A percentile compares a stretch with the other conserved stretches of the same genome.
Evolutionary conservation across 2,888 invertebrate species (phyloP).

Genomic region (Xestia rhomboidea): DNA sequence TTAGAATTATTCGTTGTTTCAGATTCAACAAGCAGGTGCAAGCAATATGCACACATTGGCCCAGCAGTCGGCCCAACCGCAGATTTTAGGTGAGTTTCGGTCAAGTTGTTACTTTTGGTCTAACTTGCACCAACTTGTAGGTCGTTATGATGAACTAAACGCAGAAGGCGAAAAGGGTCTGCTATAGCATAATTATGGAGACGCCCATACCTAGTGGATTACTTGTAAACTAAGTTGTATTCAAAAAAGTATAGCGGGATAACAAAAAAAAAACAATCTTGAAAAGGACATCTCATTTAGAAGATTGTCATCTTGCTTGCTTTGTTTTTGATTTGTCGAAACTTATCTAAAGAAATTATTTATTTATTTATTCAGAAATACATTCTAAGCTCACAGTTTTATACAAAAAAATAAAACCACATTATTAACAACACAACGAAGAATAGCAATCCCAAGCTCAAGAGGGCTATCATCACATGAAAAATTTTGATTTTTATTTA

Average conservation of each 20-base stretch:
- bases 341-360: too few species aligned
- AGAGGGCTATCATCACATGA: too few species aligned
- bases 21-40: slow-evolving; percentile 86
- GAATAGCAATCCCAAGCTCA: too few species aligned
- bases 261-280: neutral
- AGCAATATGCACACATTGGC: slow-evolving; percentile 87
- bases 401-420: too few species aligned
- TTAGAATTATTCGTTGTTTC: slow-evolving; percentile 74
- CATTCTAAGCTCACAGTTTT: too few species aligned
- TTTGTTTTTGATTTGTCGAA: too few species aligned
- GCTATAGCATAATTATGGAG: neutral
- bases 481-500: too few species aligned
- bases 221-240: neutral
- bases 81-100: slow-evolving; percentile 80
- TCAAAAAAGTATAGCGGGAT: neutral
- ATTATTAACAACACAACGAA: too few species aligned
- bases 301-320: neutral
- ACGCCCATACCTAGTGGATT: neutral
- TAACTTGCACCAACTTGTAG: neutral
- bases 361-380: too few species aligned
- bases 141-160: neutral
- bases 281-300: neutral
- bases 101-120: neutral
- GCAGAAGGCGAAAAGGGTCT: neutral
- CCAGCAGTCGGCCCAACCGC: slow-evolving; percentile 86